phyloP scores from a whole-genome alignment of 2,888 invertebrate species.

The Cerastis rubricosa region DNA sequence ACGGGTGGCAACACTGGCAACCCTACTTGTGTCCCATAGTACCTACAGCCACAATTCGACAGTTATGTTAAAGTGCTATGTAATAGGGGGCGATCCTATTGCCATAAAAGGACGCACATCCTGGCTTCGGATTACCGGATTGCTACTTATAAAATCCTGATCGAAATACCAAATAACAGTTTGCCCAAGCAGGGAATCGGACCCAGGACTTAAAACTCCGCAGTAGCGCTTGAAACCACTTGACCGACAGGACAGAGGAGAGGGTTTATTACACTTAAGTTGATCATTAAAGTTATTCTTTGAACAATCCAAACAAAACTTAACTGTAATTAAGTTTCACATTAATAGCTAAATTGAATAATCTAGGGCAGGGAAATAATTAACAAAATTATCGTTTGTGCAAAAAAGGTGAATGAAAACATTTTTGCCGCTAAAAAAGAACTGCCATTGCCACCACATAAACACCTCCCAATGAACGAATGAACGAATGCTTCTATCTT shows the following conservation, averaged over 20 bases:
- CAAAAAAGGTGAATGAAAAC: not conserved
- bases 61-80: not conserved
- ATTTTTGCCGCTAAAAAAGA: not conserved
- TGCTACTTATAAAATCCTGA: not conserved
- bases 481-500: constrained; percentile 17
- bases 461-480: constrained; percentile 21
- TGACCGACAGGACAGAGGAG: not conserved
- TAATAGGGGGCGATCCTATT: not conserved
- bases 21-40: too few species aligned
- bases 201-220: not conserved
- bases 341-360: not conserved
- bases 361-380: too few species aligned
- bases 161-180: not conserved
- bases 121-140: not conserved
- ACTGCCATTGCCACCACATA: not conserved
- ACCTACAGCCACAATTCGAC: not conserved
- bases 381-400: not conserved
- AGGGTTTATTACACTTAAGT: too few species aligned
- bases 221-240: not conserved
- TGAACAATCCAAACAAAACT: not conserved
- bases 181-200: not conserved
- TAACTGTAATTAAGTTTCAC: too few species aligned
- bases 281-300: not conserved
- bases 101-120: not conserved
- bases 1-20: too few species aligned